phyloP scores from a whole-genome alignment of 2,113 vertebrate species.

The Epinephelus cyanopodus region DNA sequence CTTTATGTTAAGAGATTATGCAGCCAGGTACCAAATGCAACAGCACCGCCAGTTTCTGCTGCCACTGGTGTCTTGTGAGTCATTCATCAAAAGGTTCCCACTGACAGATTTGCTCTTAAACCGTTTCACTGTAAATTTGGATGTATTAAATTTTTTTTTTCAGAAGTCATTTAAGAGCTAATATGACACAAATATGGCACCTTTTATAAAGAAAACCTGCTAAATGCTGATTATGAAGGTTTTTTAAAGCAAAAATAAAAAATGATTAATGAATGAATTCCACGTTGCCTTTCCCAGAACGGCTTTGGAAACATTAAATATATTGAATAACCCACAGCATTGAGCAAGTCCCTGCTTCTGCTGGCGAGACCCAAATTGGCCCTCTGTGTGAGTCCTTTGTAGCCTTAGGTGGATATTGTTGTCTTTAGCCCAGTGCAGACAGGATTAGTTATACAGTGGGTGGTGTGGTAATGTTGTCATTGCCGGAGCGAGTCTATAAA shows the following conservation, averaged over 20 bases:
- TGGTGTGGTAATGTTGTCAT: conserved; percentile 30
- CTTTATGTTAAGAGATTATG: neutral
- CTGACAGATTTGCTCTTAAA: conserved; percentile 32
- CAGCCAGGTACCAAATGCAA: conserved; percentile 5
- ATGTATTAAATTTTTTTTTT: conserved; percentile 20
- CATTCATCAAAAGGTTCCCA: conserved; percentile 28
- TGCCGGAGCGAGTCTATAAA: conserved; percentile 19
- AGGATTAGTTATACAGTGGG: conserved; percentile 32
- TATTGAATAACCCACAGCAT: conserved; percentile 22
- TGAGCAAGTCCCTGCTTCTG: conserved; percentile 5
- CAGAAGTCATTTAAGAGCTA: conserved; percentile 24
- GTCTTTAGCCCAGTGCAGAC: conserved; percentile 27
- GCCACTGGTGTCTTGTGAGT: conserved; percentile 34
- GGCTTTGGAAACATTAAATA: conserved; percentile 31
- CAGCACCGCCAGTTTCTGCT: conserved; percentile 10
- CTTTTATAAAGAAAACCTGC: conserved; percentile 1
- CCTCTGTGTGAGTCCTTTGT: conserved; percentile 27
- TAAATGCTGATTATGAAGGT: conserved; percentile 8
- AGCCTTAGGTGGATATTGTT: conserved; percentile 40
- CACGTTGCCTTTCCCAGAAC: conserved; percentile 41
- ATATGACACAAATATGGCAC: conserved; percentile 24
- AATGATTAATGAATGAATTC: conserved; percentile 42
- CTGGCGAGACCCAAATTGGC: conserved; percentile 19
- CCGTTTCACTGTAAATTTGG: conserved; percentile 6
- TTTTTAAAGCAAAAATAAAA: conserved; percentile 13